Conservation (phyloP, 1,140 invertebrate species). For the Brachionus calyciflorus region DNA sequence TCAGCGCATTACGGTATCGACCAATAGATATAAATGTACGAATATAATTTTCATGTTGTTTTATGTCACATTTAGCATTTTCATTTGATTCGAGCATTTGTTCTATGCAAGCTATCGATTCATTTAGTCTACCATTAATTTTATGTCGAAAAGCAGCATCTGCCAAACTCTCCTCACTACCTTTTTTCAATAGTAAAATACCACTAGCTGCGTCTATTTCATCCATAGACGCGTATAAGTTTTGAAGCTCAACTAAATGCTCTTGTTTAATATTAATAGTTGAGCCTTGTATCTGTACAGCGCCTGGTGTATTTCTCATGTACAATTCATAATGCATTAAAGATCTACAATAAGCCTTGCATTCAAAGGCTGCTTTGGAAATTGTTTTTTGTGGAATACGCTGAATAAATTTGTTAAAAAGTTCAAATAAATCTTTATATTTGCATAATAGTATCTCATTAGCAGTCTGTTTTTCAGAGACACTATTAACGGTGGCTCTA, state of each 20-base stretch:
- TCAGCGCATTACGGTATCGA: conserved; percentile 33
- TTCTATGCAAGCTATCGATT: conserved; percentile 43
- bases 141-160: conserved; percentile 39
- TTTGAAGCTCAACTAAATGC: conserved; percentile 54
- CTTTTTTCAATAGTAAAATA: conserved; percentile 55
- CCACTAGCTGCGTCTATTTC: conserved; percentile 66
- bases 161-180: conserved; percentile 29
- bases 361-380: conserved; percentile 63
- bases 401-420: conserved; percentile 59
- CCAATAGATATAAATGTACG: conserved; percentile 43
- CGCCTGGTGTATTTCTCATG: conserved; percentile 53
- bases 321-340: conserved; percentile 64
- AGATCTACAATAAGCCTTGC: conserved; percentile 63
- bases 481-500: not conserved
- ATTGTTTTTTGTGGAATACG: conserved; percentile 62
- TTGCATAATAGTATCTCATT: conserved; percentile 48
- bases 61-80: conserved; percentile 33
- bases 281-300: not conserved
- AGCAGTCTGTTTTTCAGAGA: conserved; percentile 41
- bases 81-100: conserved; percentile 45
- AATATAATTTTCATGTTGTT: conserved; percentile 41
- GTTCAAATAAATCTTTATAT: conserved; percentile 51
- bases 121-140: conserved; percentile 40
- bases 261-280: conserved; percentile 43
- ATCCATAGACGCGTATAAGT: conserved; percentile 64